A percentile compares a stretch with the other conserved stretches of the same genome.
Evolutionary conservation across 2,113 vertebrate genomes (phyloP).

Genomic region (Sclerurus mexicanus): DNA sequence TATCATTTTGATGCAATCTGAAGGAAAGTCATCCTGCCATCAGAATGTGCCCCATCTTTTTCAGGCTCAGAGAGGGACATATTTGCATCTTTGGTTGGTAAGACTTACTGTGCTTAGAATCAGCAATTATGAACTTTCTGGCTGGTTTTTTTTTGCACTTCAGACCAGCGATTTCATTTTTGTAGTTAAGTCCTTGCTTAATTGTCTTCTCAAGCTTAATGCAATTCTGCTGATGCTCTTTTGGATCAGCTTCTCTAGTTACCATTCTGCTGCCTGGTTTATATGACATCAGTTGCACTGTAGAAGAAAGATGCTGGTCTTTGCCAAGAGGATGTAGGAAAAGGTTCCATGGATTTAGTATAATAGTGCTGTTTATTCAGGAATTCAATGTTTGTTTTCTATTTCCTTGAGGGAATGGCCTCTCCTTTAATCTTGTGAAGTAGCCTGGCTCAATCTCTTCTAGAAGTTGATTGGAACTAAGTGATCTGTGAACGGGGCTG

Average conservation of each 20-base stretch:
- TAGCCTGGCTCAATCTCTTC: not conserved
- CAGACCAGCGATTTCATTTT: not conserved
- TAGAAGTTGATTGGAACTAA: not conserved
- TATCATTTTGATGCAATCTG: not conserved
- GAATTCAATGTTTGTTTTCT: not conserved
- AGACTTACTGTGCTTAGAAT: not conserved
- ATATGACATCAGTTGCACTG: not conserved
- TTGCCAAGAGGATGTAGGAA: not conserved
- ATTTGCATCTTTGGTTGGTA: not conserved
- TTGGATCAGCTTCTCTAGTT: not conserved
- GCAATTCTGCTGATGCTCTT: not conserved
- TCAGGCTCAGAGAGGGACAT: not conserved
- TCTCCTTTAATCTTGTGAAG: not conserved
- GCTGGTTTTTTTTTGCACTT: not conserved
- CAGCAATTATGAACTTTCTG: not conserved
- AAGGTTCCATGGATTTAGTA: not conserved
- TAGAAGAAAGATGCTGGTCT: not conserved
- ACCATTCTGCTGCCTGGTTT: not conserved
- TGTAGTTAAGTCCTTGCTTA: not conserved
- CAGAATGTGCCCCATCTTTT: not conserved
- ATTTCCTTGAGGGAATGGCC: not conserved
- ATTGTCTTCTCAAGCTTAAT: not conserved
- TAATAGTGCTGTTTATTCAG: not conserved
- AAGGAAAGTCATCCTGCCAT: not conserved
- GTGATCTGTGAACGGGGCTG: not conserved